phyloP scores from a whole-genome alignment of 2,888 invertebrate species.

The Cantharis lateralis region DNA sequence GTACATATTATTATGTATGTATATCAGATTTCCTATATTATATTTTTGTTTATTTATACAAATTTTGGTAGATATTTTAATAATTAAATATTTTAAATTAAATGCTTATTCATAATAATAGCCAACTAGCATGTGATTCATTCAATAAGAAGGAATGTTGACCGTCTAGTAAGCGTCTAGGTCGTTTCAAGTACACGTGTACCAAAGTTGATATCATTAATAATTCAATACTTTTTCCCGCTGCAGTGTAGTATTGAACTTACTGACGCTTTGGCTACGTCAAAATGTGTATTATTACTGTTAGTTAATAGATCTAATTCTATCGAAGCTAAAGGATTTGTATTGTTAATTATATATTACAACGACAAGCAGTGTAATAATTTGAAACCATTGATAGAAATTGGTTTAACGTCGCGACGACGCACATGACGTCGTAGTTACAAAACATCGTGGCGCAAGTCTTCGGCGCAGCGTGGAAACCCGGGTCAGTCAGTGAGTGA shows the following conservation, averaged over 20 bases:
- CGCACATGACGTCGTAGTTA: slow-evolving; percentile 12
- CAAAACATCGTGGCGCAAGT: slow-evolving; percentile 18
- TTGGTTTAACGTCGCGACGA: neutral
- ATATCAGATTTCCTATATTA: no score
- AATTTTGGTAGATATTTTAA: no score
- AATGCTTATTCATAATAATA: no score
- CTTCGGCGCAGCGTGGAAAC: slow-evolving; percentile 20
- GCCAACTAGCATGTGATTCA: neutral
- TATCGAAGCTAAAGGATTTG: no score
- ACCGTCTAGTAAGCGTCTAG: neutral
- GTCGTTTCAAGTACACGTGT: neutral
- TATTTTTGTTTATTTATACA: no score
- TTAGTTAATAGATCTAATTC: neutral
- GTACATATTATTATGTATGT: no score
- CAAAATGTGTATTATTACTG: neutral
- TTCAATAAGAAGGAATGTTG: neutral
- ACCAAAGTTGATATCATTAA: neutral
- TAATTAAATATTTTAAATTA: no score
- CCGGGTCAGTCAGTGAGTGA: slow-evolving; percentile 50
- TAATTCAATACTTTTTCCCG: neutral
- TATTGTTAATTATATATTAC: neutral
- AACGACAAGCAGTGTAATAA: neutral
- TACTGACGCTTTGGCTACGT: neutral
- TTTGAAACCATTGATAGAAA: neutral
- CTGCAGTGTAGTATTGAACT: neutral